Evolutionary conservation across 2,888 invertebrate species (phyloP), one percentile per base, ranked within the genome.

Genomic region (Diabrotica balteata): DNA sequence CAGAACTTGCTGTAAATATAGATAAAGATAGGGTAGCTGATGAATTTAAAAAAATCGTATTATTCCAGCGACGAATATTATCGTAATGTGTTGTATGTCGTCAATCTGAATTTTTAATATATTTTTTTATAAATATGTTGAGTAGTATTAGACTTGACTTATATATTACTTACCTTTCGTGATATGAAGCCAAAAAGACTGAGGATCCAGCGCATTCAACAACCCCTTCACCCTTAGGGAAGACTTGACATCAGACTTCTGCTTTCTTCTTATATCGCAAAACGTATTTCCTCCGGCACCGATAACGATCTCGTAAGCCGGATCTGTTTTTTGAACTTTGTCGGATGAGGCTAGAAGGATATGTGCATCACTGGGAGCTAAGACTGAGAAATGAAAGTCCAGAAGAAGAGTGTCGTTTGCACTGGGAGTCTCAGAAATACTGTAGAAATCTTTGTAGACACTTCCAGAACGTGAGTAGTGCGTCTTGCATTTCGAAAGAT

Each of bases 201-300:
- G 87, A 59, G 88, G 86, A 78, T 91, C 89, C 7, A 88, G 83
- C 6, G 86, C 78, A 17, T 90, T 90, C 68, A 92, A 83, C 66
- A 92, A 84, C 42, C 86, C 84, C 7, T 84, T 80, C 2, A 89
- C 88, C 74, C 86, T 84, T 49, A 85, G 84, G 0, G 90, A 88
- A 10, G 86, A 85, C 65, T 87, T 87, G 0, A 90, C 89, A 43
- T 86, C 85, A 51, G 85, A 82, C 75, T 88, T 88, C 77, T 88
- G 86, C 76, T 85, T 86, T 44, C 89, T 84, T 8, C 92, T 86
- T 45, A 92, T 87, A 75, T 91, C 89, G 3, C 90, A 89, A 77
- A 91, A 92, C 61, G 87, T 87, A 80, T 92, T 92, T n/a, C 85
- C 86, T 6, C 91, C 92, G 8, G 91, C 92, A 8, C 92, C 92